Conservation (phyloP, 2,797 vertebrate species). For the Dicrostonyx torquatus region DNA sequence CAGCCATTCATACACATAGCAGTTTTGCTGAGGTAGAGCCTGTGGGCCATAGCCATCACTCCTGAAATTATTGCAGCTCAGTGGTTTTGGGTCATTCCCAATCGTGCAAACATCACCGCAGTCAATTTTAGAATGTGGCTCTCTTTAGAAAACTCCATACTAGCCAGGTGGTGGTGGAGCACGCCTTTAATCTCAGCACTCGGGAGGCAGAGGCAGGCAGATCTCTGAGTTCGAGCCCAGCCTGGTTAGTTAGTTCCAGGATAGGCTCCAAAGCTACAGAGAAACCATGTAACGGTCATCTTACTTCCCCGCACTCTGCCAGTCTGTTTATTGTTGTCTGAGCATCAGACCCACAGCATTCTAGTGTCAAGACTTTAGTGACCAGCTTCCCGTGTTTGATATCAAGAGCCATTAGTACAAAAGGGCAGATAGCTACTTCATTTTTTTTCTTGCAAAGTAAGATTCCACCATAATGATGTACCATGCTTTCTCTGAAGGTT, state of each 20-base stretch:
- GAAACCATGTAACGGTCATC: background rate
- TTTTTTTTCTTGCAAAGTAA: background rate
- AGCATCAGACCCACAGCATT: background rate
- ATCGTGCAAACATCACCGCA: rapidly evolving
- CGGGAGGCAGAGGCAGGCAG: too few relatives aligned
- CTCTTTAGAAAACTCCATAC: background rate
- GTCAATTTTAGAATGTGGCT: background rate
- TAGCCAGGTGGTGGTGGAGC: too few relatives aligned
- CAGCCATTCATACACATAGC: rapidly evolving
- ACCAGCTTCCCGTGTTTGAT: background rate
- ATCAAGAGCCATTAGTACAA: background rate
- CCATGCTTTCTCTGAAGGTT: background rate
- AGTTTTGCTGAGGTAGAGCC: background rate
- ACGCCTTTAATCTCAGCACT: too few relatives aligned
- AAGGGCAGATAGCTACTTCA: rapidly evolving
- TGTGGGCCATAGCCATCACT: rapidly evolving
- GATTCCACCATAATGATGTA: background rate
- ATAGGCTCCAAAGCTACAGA: too few relatives aligned
- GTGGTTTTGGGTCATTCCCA: background rate
- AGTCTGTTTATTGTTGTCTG: rapidly evolving
- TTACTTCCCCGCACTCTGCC: rapidly evolving
- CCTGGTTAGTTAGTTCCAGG: too few relatives aligned
- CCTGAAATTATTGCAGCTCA: background rate
- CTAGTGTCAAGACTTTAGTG: rapidly evolving
- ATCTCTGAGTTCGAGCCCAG: too few relatives aligned